A percentile compares a stretch with the other conserved stretches of the same genome.
Evolutionary conservation across 1,140 invertebrate species (phyloP).

Genomic region (Chironomus tepperi): DNA sequence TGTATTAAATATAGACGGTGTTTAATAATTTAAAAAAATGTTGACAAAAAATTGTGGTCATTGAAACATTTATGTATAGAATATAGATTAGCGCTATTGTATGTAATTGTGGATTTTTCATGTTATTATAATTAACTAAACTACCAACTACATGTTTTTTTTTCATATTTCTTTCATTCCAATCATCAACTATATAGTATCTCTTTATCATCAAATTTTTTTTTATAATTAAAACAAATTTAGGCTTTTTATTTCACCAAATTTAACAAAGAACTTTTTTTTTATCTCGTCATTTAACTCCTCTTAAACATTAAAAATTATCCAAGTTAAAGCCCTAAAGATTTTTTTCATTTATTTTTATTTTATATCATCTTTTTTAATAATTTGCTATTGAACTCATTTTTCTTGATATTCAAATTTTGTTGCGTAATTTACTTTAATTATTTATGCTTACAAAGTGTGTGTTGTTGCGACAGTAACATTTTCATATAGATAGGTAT

Average conservation of each 20-base stretch:
- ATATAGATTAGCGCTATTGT: background rate
- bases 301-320: conserved; percentile 1
- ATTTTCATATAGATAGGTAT: too few species aligned
- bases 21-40: background rate
- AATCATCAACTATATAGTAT: background rate
- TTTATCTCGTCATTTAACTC: background rate
- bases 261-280: background rate
- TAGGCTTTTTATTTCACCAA: conserved; percentile 6
- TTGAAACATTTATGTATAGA: background rate
- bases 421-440: too few species aligned
- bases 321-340: background rate
- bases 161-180: too few species aligned
- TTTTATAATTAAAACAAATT: background rate
- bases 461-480: too few species aligned
- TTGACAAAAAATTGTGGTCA: background rate
- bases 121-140: background rate
- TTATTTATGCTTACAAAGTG: too few species aligned
- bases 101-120: background rate
- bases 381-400: background rate
- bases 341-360: too few species aligned
- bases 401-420: too few species aligned
- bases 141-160: background rate
- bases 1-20: background rate
- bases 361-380: background rate
- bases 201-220: background rate